Evolutionary conservation across 2,113 vertebrate genomes (phyloP), one percentile per base, ranked within the genome.

Genomic region (Hyperoodon ampullatus): DNA sequence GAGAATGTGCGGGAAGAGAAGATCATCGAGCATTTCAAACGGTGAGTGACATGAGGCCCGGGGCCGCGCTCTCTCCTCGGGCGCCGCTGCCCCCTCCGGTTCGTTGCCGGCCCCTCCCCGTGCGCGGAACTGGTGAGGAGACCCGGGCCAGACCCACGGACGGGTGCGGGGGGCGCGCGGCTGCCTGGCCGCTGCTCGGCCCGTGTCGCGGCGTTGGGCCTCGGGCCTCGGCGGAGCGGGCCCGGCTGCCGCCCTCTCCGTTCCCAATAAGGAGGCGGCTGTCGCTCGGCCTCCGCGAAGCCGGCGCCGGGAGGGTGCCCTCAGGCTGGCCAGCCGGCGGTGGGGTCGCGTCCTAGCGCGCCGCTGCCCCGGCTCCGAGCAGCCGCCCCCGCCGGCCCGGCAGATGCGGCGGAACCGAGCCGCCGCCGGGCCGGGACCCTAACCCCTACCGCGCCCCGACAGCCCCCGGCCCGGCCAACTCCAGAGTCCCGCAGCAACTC

Each of bases 1-100:
- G 99, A 99, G 99, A 99, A 99, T 98, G 99, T 99, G 93, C 99
- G 99, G 98, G 99, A 99, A 94, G 99, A 99, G 98, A 99, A 99
- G 99, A 99, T 99, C 98, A 99, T 99, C 99, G 99, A 99, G 98
- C 99, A 99, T 99, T 99, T 99, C 99, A 99, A 99, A 99, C 99
- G 99, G 99, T 99, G 99, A 99, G 99, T 99, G 97, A 84, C 94
- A 86, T 96, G 94, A 85, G 97, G 93, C 93, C 82, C 71, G 28
- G 61, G 77, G 18, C 85, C 95, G 86, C 94, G 87, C 78, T 89
- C 80, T 65, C 23, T 75, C n/a, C 50, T 42, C 66, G 72, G 89
- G 77, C 81, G 28, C 90, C 65, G 78, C 89, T 90, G 88, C 92
- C 93, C n/a, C 61, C 68, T 35, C 91, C 65, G 61, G 90, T 93